A percentile compares a stretch with the other conserved stretches of the same genome.
Evolutionary conservation across 2,113 vertebrate species (phyloP).

Genomic region (Sterna hirundo): DNA sequence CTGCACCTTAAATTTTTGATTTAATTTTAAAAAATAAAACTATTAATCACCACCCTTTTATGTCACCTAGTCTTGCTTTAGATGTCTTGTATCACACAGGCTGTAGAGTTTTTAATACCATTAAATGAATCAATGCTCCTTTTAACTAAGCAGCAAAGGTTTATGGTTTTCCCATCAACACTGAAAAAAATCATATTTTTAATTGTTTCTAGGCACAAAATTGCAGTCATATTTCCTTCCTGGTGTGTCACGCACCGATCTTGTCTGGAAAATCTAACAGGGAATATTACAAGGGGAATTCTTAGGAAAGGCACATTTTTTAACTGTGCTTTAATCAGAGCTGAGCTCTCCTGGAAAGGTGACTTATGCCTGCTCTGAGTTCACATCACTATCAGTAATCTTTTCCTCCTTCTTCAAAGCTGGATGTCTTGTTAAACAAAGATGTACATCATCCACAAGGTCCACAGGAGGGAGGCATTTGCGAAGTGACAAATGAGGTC

Average conservation of each 20-base stretch:
- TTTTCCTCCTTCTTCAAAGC: constrained; percentile 4
- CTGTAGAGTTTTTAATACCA: not conserved
- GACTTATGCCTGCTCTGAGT: constrained; percentile 29
- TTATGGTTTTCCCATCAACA: not conserved
- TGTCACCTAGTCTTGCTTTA: not conserved
- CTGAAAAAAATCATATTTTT: not conserved
- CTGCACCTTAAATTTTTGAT: not conserved
- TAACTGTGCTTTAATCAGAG: constrained; percentile 1
- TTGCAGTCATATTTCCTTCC: not conserved
- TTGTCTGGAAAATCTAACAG: not conserved
- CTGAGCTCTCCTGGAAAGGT: constrained; percentile 20
- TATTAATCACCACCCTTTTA: not conserved
- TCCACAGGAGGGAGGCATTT: not conserved
- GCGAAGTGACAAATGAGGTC: not conserved
- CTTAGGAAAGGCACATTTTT: not conserved
- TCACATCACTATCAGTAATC: constrained; percentile 1
- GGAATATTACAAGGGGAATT: not conserved
- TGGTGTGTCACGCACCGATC: not conserved
- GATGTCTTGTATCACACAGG: not conserved
- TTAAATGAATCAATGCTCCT: not conserved
- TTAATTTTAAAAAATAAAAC: not conserved
- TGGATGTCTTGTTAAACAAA: constrained; percentile 26
- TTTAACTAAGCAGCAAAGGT: not conserved
- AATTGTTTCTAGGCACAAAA: not conserved
- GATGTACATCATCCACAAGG: not conserved